Evolutionary conservation across 1,140 invertebrate genomes (phyloP).

Genomic region (Papilio helenus): DNA sequence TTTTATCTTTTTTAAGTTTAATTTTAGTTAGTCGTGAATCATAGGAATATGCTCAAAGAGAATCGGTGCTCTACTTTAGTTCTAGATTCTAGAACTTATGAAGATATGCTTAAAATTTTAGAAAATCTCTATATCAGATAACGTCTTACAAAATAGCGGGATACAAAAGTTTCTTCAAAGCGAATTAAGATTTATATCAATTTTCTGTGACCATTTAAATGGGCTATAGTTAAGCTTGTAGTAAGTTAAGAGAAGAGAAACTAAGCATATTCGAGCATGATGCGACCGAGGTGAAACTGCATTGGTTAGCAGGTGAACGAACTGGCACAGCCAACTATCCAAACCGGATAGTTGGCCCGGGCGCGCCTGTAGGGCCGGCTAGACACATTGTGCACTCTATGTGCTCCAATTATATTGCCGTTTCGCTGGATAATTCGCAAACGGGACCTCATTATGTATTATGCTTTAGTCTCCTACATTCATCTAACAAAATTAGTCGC

Average conservation of each 20-base stretch:
- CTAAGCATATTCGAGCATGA: constrained; percentile 56
- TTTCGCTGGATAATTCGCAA: constrained; percentile 27
- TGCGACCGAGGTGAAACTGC: constrained; percentile 66
- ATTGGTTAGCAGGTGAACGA: constrained; percentile 68
- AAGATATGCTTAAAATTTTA: neutral
- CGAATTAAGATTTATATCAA: too few species aligned
- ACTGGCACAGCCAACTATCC: constrained; percentile 59
- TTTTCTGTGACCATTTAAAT: neutral
- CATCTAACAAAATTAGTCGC: neutral
- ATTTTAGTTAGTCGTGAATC: neutral
- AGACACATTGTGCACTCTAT: constrained; percentile 30
- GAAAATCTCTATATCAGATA: too few species aligned
- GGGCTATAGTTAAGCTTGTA: neutral
- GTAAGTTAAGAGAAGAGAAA: constrained; percentile 19
- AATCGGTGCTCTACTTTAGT: neutral
- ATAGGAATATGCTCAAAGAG: neutral
- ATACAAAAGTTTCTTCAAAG: neutral
- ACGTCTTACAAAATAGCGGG: neutral
- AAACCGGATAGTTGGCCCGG: constrained; percentile 75
- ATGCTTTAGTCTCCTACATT: neutral
- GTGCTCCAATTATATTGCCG: constrained; percentile 33
- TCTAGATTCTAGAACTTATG: neutral
- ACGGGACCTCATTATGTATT: constrained; percentile 15
- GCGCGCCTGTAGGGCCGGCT: constrained; percentile 43
- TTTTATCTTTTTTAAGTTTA: neutral